Evolutionary conservation across 2,888 invertebrate genomes (phyloP).

Genomic region (Chloromyia formosa): DNA sequence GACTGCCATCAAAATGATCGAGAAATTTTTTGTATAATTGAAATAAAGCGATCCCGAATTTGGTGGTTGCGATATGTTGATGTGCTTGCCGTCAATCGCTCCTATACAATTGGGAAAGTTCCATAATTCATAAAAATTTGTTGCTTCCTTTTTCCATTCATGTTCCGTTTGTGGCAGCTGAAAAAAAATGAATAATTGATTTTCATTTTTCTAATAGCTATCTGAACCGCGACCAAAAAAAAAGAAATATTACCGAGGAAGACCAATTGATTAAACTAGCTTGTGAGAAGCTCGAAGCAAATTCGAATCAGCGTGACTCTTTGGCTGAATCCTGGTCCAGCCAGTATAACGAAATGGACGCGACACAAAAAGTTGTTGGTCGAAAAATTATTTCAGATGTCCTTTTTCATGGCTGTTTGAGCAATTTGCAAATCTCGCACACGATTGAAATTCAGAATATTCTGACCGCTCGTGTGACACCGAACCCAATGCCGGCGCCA

Average conservation of each 20-base stretch:
- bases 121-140: too few species aligned
- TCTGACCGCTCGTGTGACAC: too few species aligned
- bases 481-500: too few species aligned
- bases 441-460: too few species aligned
- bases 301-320: background rate
- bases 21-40: too few species aligned
- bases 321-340: background rate
- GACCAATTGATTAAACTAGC: background rate
- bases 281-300: background rate
- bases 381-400: background rate
- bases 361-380: background rate
- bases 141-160: too few species aligned
- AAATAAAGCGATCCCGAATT: too few species aligned
- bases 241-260: background rate
- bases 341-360: background rate
- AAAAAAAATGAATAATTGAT: background rate
- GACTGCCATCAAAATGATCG: too few species aligned
- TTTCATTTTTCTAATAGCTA: background rate
- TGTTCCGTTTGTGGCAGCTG: too few species aligned
- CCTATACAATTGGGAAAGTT: too few species aligned
- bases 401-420: constrained; percentile 8
- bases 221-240: background rate
- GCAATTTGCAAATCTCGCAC: background rate
- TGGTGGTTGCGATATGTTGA: too few species aligned
- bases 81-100: too few species aligned